Evolutionary conservation across 2,113 vertebrate genomes (phyloP).

Genomic region (Morone chrysops): DNA sequence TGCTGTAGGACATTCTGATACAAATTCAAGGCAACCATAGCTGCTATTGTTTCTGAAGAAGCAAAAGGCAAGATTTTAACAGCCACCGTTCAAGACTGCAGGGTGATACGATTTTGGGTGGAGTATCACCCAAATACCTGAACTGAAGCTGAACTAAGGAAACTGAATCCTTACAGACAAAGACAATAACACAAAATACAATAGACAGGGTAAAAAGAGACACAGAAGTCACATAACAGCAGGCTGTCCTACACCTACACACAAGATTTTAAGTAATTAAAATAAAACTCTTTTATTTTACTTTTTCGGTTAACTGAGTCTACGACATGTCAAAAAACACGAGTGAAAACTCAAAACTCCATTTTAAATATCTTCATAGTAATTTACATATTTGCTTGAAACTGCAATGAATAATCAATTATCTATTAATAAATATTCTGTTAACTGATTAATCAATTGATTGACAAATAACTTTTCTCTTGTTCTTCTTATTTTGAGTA

Average conservation of each 20-base stretch:
- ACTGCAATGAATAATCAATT: neutral
- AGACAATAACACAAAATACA: slow-evolving; percentile 20
- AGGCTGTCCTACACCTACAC: neutral
- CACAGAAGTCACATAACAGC: neutral
- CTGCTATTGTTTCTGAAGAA: neutral
- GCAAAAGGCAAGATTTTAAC: neutral
- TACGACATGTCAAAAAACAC: neutral
- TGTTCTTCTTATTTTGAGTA: too few relatives aligned
- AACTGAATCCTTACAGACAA: slow-evolving; percentile 19
- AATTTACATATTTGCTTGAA: neutral
- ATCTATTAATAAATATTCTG: neutral
- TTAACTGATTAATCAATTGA: neutral
- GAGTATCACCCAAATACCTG: slow-evolving; percentile 29
- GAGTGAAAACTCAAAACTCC: neutral
- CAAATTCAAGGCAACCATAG: slow-evolving; percentile 12
- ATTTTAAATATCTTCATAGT: neutral
- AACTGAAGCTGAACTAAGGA: neutral
- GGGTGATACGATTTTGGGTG: slow-evolving; percentile 12
- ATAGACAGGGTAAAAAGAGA: slow-evolving; percentile 13
- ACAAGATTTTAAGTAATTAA: neutral
- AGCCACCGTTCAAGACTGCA: neutral
- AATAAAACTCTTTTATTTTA: neutral
- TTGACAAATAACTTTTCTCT: neutral
- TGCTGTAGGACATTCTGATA: slow-evolving; percentile 1
- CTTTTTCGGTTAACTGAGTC: neutral